Percentiles rank a stretch among this genome's conserved stretches.
Conservation (phyloP, 92 coral and sea anemone genomes). For the Porites lobata region DNA sequence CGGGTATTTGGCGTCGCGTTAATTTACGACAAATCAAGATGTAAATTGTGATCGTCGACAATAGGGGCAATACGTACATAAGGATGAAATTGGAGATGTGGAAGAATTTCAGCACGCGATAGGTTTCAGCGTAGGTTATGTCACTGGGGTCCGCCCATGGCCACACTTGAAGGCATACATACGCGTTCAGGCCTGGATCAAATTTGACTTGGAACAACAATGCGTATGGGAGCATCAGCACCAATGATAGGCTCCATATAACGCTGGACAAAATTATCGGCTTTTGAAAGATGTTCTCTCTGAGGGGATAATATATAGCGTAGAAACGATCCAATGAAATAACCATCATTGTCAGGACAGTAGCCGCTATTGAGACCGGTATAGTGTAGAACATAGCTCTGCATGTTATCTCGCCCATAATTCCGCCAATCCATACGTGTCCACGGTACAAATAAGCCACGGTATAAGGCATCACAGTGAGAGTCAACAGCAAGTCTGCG, state of each 20-base stretch:
- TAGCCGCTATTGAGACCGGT: constrained; percentile 48
- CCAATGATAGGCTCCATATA: constrained; percentile 47
- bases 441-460: constrained; percentile 23
- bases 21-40: constrained; percentile 51
- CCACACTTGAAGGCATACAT: constrained; percentile 30
- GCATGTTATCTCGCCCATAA: constrained; percentile 44
- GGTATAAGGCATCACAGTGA: constrained; percentile 48
- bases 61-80: constrained; percentile 44
- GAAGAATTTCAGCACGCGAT: constrained; percentile 36
- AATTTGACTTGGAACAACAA: constrained; percentile 18
- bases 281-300: constrained; percentile 26
- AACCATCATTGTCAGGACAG: constrained; percentile 56
- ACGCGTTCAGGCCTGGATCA: not conserved
- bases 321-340: constrained; percentile 53
- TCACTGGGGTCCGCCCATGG: constrained; percentile 25
- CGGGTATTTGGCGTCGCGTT: constrained; percentile 48
- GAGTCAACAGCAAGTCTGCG: constrained; percentile 52
- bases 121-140: not conserved
- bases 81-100: constrained; percentile 31
- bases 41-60: constrained; percentile 22
- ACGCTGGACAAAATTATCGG: constrained; percentile 36
- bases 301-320: constrained; percentile 59
- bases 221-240: constrained; percentile 22
- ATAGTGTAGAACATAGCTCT: constrained; percentile 6
- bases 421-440: constrained; percentile 54